Conservation (phyloP, 1,140 invertebrate genomes). For the Leptoteleia sp. region DNA sequence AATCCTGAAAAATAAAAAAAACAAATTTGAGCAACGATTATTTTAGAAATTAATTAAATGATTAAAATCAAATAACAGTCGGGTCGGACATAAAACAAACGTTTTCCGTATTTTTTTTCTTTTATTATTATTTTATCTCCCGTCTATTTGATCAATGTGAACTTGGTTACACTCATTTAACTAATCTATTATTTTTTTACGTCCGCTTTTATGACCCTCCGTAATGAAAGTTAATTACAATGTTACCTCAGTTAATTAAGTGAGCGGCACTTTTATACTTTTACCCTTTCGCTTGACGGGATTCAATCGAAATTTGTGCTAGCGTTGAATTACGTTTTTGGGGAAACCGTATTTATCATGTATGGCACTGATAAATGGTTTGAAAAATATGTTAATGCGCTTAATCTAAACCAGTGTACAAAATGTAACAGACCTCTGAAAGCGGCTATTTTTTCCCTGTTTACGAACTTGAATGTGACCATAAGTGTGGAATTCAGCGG, state of each 20-base stretch:
- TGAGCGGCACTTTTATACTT: not conserved
- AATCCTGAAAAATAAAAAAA: not conserved
- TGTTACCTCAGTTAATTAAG: slow-evolving; percentile 10
- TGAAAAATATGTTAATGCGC: slow-evolving; percentile 20
- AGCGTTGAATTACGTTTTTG: not conserved
- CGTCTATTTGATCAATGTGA: slow-evolving; percentile 13
- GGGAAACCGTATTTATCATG: slow-evolving; percentile 3
- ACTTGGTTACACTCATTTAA: slow-evolving; percentile 31
- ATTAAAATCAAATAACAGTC: slow-evolving; percentile 42
- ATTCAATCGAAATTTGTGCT: not conserved
- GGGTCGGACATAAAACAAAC: slow-evolving; percentile 18
- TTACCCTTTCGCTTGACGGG: not conserved
- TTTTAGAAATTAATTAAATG: slow-evolving; percentile 36
- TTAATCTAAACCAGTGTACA: slow-evolving; percentile 8
- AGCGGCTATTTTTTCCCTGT: slow-evolving; percentile 33
- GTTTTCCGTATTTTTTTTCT: too few relatives aligned
- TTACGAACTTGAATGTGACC: slow-evolving; percentile 34
- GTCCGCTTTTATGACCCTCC: slow-evolving; percentile 14
- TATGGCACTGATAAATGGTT: slow-evolving; percentile 13
- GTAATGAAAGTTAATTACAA: slow-evolving; percentile 23
- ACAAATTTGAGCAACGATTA: slow-evolving; percentile 1
- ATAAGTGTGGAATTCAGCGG: slow-evolving; percentile 41
- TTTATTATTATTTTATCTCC: slow-evolving; percentile 27
- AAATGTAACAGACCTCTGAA: slow-evolving; percentile 35
- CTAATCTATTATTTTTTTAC: slow-evolving; percentile 30